Evolutionary conservation across 2,888 invertebrate genomes (phyloP).

Genomic region (Leptura quadrifasciata): DNA sequence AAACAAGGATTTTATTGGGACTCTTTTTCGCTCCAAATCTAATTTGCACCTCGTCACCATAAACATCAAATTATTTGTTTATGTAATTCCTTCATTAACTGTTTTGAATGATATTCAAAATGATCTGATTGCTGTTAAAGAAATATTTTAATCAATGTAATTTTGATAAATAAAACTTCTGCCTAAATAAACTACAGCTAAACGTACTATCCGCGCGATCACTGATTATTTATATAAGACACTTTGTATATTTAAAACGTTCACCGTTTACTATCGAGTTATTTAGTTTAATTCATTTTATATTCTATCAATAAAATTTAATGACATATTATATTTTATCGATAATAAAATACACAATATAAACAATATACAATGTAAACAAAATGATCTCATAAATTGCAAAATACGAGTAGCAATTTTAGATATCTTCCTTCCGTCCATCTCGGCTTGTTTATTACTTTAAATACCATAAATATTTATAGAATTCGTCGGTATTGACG

Average conservation of each 20-base stretch:
- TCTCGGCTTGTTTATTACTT: conserved; percentile 67
- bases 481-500: conserved; percentile 69
- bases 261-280: conserved; percentile 50
- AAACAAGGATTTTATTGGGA: neutral
- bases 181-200: conserved; percentile 21
- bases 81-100: neutral
- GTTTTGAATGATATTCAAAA: neutral
- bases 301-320: conserved; percentile 58
- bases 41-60: neutral
- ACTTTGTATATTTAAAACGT: conserved; percentile 55
- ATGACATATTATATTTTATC: conserved; percentile 62
- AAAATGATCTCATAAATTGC: conserved; percentile 61
- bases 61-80: neutral
- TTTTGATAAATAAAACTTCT: conserved; percentile 32
- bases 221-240: conserved; percentile 49
- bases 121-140: neutral
- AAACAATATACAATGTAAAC: conserved; percentile 61
- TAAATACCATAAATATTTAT: conserved; percentile 72
- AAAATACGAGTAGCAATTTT: conserved; percentile 58
- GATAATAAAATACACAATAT: conserved; percentile 58
- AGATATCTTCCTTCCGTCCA: conserved; percentile 59
- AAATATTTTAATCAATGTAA: conserved; percentile 35
- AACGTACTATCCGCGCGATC: conserved; percentile 20
- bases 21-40: neutral
- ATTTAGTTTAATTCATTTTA: conserved; percentile 53